phyloP scores from a whole-genome alignment of 2,888 invertebrate species.

The Latrodectus hesperus region DNA sequence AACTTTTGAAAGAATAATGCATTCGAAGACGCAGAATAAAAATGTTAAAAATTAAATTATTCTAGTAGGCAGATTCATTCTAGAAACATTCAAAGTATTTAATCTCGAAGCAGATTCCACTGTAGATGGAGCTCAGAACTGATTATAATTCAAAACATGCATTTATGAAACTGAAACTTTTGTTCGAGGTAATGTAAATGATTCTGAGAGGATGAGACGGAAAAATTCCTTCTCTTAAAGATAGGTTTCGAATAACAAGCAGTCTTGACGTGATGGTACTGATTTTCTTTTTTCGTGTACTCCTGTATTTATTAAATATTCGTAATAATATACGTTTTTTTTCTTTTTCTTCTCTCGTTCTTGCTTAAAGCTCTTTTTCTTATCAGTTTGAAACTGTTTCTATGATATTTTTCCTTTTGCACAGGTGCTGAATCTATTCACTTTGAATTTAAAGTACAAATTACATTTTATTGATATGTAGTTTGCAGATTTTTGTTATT shows the following conservation, averaged over 20 bases:
- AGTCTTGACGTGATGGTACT: background rate
- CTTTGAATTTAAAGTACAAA: no score
- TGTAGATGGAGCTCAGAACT: background rate
- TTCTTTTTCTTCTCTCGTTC: background rate
- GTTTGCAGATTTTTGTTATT: no score
- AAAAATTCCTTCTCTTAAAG: slow-evolving; percentile 13
- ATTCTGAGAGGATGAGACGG: slow-evolving; percentile 26
- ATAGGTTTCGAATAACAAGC: background rate
- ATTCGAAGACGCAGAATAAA: background rate
- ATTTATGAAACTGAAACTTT: slow-evolving; percentile 52
- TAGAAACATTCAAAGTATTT: no score
- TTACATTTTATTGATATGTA: no score
- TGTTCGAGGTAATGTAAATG: slow-evolving; percentile 39
- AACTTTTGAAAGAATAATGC: background rate
- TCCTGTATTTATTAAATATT: background rate
- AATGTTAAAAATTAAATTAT: background rate
- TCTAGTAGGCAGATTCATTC: no score
- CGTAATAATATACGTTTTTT: background rate
- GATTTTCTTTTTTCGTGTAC: background rate
- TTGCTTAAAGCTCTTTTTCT: background rate
- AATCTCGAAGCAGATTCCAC: background rate
- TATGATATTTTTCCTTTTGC: no score
- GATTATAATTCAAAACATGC: slow-evolving; percentile 46
- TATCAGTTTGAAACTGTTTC: no score
- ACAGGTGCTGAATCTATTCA: no score